phyloP scores from a whole-genome alignment of 2,797 vertebrate species.

The Typhlichthys subterraneus region DNA sequence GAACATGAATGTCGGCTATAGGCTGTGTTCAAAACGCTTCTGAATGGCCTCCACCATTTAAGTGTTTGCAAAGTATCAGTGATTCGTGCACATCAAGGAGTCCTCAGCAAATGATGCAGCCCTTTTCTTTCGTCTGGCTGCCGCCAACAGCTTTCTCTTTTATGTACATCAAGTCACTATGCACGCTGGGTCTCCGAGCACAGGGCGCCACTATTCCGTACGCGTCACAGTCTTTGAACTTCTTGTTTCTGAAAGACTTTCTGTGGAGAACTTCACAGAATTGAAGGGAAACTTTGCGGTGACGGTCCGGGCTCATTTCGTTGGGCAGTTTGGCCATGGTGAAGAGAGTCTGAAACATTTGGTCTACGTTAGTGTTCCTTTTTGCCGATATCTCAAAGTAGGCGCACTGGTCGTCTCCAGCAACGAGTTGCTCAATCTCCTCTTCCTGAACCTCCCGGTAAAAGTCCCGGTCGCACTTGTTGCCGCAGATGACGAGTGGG shows the following conservation, averaged over 20 bases:
- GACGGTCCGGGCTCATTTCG: constrained; percentile 96
- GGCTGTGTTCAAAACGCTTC: constrained; percentile 1
- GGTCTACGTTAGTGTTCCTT: constrained; percentile 92
- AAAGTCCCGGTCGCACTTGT: constrained; percentile 93
- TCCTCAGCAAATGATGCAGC: constrained; percentile 91
- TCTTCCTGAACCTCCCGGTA: constrained; percentile 86
- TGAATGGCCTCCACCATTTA: neutral
- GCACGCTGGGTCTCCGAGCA: constrained; percentile 92
- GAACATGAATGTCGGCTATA: too few relatives aligned
- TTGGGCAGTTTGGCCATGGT: constrained; percentile 92
- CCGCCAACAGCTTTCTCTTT: constrained; percentile 88
- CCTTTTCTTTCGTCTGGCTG: constrained; percentile 87
- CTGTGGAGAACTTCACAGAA: constrained; percentile 91
- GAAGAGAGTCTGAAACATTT: constrained; percentile 96
- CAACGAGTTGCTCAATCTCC: constrained; percentile 87
- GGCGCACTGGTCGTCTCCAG: constrained; percentile 86
- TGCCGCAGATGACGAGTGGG: constrained; percentile 95
- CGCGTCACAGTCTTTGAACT: constrained; percentile 85
- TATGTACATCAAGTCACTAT: constrained; percentile 98
- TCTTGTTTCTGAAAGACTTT: constrained; percentile 85
- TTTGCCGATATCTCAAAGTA: constrained; percentile 98
- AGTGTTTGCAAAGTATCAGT: constrained; percentile 17
- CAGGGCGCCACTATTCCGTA: constrained; percentile 93
- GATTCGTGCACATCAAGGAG: constrained; percentile 5
- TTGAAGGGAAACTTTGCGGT: constrained; percentile 92